Conservation (phyloP, 2,797 vertebrate genomes). For the Takifugu rubripes region DNA sequence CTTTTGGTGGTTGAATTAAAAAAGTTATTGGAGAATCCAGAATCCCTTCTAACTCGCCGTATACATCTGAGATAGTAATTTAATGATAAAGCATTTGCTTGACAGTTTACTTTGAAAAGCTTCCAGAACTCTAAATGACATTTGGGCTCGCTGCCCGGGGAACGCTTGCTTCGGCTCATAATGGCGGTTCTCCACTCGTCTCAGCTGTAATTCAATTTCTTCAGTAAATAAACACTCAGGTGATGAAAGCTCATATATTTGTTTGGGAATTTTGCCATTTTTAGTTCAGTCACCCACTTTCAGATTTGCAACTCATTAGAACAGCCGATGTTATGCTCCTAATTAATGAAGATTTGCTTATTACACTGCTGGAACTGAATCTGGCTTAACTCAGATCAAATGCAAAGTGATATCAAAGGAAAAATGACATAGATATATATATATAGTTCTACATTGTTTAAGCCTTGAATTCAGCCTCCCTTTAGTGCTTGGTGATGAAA, state of each 20-base stretch:
- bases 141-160: conserved; percentile 32
- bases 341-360: no score
- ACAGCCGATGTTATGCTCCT: no score
- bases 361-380: conserved; percentile 2
- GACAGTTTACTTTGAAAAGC: conserved; percentile 22
- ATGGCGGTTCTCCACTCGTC: conserved; percentile 19
- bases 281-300: conserved; percentile 2
- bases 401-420: no score
- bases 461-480: no score
- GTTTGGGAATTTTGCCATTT: neutral
- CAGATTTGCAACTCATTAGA: neutral
- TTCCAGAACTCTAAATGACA: neutral
- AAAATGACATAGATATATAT: no score
- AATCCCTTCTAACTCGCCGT: conserved; percentile 17
- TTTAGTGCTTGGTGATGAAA: no score
- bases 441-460: no score
- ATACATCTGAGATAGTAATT: conserved; percentile 20
- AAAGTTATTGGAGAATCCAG: conserved; percentile 19
- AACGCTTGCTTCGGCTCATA: conserved; percentile 5
- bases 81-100: conserved; percentile 26
- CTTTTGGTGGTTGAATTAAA: conserved; percentile 9
- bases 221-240: conserved; percentile 14
- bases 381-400: conserved; percentile 4
- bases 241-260: conserved; percentile 1
- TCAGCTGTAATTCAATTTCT: conserved; percentile 23